Base-by-base conservation (phyloP, 2,888 invertebrate species). In the Polydesmus complanatus region DNA sequence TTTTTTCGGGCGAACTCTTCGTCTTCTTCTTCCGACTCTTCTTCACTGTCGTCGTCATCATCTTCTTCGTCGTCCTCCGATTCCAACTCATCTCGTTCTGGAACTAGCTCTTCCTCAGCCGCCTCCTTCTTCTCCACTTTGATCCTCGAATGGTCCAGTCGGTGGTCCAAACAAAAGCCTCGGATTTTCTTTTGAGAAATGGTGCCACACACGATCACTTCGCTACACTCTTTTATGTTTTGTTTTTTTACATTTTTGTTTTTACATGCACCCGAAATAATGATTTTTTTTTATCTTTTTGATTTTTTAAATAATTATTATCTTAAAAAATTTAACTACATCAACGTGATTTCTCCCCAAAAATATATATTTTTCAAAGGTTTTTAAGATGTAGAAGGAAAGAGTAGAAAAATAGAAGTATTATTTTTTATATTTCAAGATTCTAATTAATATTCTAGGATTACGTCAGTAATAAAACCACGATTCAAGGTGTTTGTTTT, bases 121-220 rank as follows among this genome's bases (percentile, higher is more conserved):
- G 25, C n/a, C 54, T 21, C 26, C 54, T 25, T 22, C 21, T 5
- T 54, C 54, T 5, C 25, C 3, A 8, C n/a, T n/a, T n/a, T n/a
- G n/a, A n/a, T n/a, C n/a, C n/a, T n/a, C n/a, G n/a, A n/a, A n/a
- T n/a, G n/a, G n/a, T n/a, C n/a, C n/a, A n/a, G n/a, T n/a, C n/a
- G n/a, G n/a, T n/a, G n/a, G n/a, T n/a, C n/a, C n/a, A n/a, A n/a
- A n/a, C n/a, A n/a, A n/a, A n/a, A 8, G 54, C 47, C 55, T 53
- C 47, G 54, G 22, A 54, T 37, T 47, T 23, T 37, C 26, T 37
- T 53, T 60, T 60, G 60, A 60, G 60, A 60, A 60, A 60, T 60
- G 60, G 60, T 60, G 54, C 60, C 60, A 60, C 60, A 60, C 54
- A 60, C 55, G 60, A 60, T 60, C 60, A 60, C 60, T 54, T 58